Conservation (phyloP, 2,797 vertebrate genomes). For the Leuciscus waleckii region DNA sequence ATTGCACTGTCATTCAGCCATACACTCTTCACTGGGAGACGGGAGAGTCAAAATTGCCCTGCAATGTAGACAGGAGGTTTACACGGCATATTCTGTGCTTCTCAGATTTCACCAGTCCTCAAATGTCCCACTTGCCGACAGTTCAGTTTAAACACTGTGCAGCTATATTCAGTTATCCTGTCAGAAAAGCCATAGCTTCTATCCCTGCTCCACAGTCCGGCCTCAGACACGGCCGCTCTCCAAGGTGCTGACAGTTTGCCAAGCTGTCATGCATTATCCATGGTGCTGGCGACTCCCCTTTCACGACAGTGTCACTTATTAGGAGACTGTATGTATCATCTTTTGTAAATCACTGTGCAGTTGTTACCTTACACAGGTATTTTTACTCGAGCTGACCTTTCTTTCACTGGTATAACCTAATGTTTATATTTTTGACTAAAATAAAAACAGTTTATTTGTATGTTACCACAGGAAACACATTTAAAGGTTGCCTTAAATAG, state of each 20-base stretch:
- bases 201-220: neutral
- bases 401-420: neutral
- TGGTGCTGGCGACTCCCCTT: constrained; percentile 38
- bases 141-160: constrained; percentile 8
- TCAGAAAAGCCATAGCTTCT: neutral
- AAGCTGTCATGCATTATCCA: constrained; percentile 47
- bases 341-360: constrained; percentile 21
- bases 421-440: neutral
- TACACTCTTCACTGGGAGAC: neutral
- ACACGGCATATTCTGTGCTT: constrained; percentile 8
- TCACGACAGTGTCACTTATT: constrained; percentile 27
- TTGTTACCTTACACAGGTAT: neutral
- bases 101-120: neutral
- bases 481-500: neutral
- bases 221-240: constrained; percentile 48
- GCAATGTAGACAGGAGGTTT: constrained; percentile 18
- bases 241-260: constrained; percentile 58
- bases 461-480: neutral
- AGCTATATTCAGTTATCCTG: constrained; percentile 1
- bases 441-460: neutral
- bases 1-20: constrained; percentile 10
- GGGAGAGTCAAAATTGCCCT: neutral
- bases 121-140: constrained; percentile 12
- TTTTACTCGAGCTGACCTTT: neutral
- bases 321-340: neutral